A percentile compares a stretch with the other conserved stretches of the same genome.
These are phyloP conservation scores for Trichogramma evanescens DNA, from an alignment of 2,888 invertebrate species.

Conservation along the genomic window DNA sequence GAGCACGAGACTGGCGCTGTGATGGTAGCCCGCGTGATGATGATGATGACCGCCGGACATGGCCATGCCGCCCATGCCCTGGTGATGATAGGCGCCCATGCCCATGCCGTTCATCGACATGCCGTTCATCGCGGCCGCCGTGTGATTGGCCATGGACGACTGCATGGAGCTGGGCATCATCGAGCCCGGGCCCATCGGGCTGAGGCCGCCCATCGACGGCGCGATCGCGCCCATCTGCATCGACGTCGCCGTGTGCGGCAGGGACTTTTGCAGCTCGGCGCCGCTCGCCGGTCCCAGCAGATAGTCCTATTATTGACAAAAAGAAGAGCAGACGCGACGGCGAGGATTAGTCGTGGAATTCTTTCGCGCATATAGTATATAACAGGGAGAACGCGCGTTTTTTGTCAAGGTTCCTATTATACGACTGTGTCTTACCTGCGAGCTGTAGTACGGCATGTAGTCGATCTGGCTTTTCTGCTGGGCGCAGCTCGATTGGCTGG, in stretches of 20 bases:
- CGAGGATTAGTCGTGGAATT: no score
- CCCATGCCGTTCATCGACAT: conserved; percentile 47
- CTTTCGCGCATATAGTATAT: no score
- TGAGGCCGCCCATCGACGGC: conserved; percentile 43
- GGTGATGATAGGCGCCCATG: conserved; percentile 32
- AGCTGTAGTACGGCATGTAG: conserved; percentile 45
- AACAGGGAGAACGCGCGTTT: no score
- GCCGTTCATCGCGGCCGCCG: conserved; percentile 36
- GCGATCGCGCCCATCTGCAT: conserved; percentile 47
- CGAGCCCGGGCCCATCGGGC: conserved; percentile 43
- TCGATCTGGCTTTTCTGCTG: conserved; percentile 45
- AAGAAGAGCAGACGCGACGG: no score
- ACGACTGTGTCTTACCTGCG: conserved; percentile 34
- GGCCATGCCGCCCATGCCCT: conserved; percentile 44
- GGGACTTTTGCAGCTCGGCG: conserved; percentile 42
- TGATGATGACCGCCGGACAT: conserved; percentile 35
- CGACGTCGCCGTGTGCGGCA: conserved; percentile 44
- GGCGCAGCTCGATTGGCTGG: conserved; percentile 42
- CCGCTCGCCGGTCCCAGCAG: conserved; percentile 42
- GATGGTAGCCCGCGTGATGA: conserved; percentile 37
- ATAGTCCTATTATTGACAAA: conserved; percentile 34
- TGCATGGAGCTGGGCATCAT: conserved; percentile 45
- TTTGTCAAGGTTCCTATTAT: background rate
- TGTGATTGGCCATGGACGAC: conserved; percentile 33
- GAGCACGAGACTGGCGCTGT: conserved; percentile 42